phyloP scores from a whole-genome alignment of 2,888 invertebrate species.

The Caenorhabditis sp. region DNA sequence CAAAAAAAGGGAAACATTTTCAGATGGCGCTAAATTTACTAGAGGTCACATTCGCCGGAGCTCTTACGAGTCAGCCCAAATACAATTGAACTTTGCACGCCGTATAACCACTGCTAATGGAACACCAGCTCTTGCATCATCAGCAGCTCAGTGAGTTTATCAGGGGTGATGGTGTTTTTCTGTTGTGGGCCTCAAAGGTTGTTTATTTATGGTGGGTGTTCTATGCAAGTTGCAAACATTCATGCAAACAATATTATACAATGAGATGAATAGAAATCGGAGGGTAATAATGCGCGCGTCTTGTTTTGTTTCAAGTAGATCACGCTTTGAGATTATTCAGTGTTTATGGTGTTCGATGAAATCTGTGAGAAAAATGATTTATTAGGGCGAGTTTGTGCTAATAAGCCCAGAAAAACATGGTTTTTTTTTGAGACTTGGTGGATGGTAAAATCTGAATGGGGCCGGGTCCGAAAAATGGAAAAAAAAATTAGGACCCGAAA shows the following conservation, averaged over 20 bases:
- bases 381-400: no score
- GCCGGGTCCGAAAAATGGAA: no score
- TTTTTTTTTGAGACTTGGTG: no score
- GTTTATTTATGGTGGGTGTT: no score
- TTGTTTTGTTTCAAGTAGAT: background rate
- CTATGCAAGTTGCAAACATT: background rate
- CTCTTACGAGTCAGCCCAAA: slow-evolving; percentile 60
- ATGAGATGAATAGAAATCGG: background rate
- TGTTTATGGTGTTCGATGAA: background rate
- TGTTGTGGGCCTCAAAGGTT: no score
- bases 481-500: no score
- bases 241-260: background rate
- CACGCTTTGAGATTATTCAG: background rate
- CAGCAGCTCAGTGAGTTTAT: slow-evolving; percentile 37
- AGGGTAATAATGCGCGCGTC: background rate
- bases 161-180: background rate
- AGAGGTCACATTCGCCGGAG: slow-evolving; percentile 57
- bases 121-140: slow-evolving; percentile 37
- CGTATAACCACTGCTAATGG: slow-evolving; percentile 40
- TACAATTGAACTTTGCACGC: slow-evolving; percentile 51
- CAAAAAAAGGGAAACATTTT: slow-evolving; percentile 6
- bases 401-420: no score
- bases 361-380: no score
- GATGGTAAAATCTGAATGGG: no score
- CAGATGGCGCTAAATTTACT: slow-evolving; percentile 39